Conservation (phyloP, 2,113 vertebrate genomes). For the Oreochromis niloticus region DNA sequence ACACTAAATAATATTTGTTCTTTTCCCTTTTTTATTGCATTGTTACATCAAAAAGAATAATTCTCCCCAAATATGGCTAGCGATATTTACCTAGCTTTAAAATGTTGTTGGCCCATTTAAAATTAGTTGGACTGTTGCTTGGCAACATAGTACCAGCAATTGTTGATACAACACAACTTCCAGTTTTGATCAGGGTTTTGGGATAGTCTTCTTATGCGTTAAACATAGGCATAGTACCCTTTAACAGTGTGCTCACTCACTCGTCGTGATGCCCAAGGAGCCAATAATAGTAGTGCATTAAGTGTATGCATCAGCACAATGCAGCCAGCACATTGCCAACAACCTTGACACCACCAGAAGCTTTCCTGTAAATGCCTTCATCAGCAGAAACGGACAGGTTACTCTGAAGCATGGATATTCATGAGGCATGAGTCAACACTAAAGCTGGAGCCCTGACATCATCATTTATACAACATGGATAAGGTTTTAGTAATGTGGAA, state of each 20-base stretch:
- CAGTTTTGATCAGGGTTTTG: neutral
- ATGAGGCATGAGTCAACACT: constrained; percentile 13
- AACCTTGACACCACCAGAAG: constrained; percentile 4
- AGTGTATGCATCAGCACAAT: neutral
- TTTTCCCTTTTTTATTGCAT: neutral
- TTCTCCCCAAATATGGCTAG: neutral
- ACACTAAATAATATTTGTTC: neutral
- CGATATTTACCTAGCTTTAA: neutral
- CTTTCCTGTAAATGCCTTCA: neutral
- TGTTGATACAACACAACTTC: neutral
- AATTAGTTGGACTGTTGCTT: neutral
- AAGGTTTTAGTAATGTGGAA: neutral
- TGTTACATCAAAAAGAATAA: neutral
- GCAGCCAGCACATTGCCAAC: neutral
- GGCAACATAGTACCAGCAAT: neutral
- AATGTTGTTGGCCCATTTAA: neutral
- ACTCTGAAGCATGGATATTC: neutral
- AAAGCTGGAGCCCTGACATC: neutral
- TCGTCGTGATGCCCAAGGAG: neutral
- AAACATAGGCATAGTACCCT: neutral
- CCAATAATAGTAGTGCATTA: neutral
- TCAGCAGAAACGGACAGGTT: constrained; percentile 20
- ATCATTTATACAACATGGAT: neutral
- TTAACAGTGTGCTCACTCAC: neutral
- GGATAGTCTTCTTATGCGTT: neutral